These are phyloP conservation scores for Blomia tropicalis DNA, from an alignment of 2,888 invertebrate species.

Conservation along the genomic window DNA sequence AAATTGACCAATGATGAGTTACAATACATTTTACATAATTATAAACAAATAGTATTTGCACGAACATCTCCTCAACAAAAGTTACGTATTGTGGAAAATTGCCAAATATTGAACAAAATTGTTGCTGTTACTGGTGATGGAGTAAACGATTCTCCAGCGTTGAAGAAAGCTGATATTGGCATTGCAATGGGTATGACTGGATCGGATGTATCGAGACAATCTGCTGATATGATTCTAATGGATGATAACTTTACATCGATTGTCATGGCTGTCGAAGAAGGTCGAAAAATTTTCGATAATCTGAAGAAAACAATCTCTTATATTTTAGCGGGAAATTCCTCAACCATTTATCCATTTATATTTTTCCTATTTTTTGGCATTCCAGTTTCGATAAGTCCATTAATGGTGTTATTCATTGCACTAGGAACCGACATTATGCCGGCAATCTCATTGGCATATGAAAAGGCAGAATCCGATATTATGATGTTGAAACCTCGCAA, in stretches of 20 bases:
- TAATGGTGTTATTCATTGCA: conserved; percentile 37
- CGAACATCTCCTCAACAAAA: conserved; percentile 40
- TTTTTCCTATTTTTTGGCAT: conserved; percentile 33
- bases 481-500: conserved; percentile 45
- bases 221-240: conserved; percentile 39
- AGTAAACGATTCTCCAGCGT: conserved; percentile 33
- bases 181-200: conserved; percentile 30
- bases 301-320: conserved; percentile 34
- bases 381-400: conserved; percentile 36
- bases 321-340: conserved; percentile 37
- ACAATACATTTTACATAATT: neutral
- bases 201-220: conserved; percentile 36
- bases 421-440: conserved; percentile 38
- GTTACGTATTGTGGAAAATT: conserved; percentile 33
- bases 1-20: neutral
- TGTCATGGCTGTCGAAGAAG: conserved; percentile 39
- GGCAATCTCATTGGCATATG: conserved; percentile 37
- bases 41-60: conserved; percentile 35
- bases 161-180: conserved; percentile 33
- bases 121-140: conserved; percentile 33
- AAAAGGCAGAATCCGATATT: conserved; percentile 37
- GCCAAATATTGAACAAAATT: conserved; percentile 31
- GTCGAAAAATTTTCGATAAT: conserved; percentile 28
- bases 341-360: conserved; percentile 37
- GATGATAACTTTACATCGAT: conserved; percentile 41